Base-by-base conservation (phyloP, 2,113 vertebrate genomes). In the Mobula birostris region DNA sequence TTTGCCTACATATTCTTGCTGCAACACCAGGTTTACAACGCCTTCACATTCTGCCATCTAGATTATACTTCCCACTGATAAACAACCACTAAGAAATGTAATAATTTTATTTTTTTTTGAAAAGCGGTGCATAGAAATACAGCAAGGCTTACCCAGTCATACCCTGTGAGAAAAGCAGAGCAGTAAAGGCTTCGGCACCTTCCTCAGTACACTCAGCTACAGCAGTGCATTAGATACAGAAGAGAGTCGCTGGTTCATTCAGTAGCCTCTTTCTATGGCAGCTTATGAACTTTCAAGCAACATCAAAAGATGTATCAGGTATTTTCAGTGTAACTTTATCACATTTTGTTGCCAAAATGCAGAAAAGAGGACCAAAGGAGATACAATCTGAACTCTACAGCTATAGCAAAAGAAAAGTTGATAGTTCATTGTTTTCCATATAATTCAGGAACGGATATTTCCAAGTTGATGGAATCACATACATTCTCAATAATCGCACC, bases 281-380 rank as follows among this genome's bases (percentile, higher is more conserved):
- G 91, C 91, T 72, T 92, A 93, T 93, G 91, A 14, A 93, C 40
- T 93, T 93, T 93, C 68, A 93, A 93, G 91, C 91, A 72, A 72
- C 36, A 74, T 74, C 40, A 93, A 74, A 27, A 93, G 27, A 93
- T 27, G 91, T 93, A 93, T 70, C 91, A 93, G 27, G 72, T 74
- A 93, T 76, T 76, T 93, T 93, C 91, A 93, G 91, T 93, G 91
- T 93, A 93, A 93, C 32, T 93, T 93, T 48, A 93, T 93, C 91
- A 93, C 91, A 93, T 93, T 90, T 93, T 76, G 91, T 93, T 93
- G 32, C 36, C 70, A 90, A 66, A 90, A 93, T 93, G 68, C 91
- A 7, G 91, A 76, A 93, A 74, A 29, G 32, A 92, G 48, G 14
- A 29, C 27, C 21, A 93, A 90, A 63, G 48, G 29, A 66, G 61